Percentiles rank a stretch among this genome's conserved stretches.
Conservation (phyloP, 2,797 vertebrate species). For the Chaetodon trifasciatus region DNA sequence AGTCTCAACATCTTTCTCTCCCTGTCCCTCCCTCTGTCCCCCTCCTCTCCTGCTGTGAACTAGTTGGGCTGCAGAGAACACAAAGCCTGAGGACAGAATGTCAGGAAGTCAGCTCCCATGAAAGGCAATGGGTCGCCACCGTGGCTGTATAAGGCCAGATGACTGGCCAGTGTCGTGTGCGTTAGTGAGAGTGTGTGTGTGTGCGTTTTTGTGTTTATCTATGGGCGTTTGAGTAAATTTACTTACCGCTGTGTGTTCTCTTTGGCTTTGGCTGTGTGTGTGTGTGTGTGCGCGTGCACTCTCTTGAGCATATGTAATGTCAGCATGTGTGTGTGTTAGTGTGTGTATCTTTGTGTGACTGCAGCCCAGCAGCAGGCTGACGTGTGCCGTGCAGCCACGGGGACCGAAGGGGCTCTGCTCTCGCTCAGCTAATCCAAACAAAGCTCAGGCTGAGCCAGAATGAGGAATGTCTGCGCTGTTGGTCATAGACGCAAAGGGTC, state of each 20-base stretch:
- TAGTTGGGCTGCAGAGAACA: conserved; percentile 64
- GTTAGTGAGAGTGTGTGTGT: conserved; percentile 22
- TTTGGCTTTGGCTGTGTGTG: conserved; percentile 23
- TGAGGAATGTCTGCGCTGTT: conserved; percentile 79
- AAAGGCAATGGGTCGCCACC: conserved; percentile 84
- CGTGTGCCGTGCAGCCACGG: conserved; percentile 78
- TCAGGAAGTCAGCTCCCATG: conserved; percentile 83
- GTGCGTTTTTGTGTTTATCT: conserved; percentile 39
- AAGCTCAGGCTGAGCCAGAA: conserved; percentile 78
- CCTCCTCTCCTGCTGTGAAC: conserved; percentile 56
- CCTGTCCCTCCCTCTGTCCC: conserved; percentile 4
- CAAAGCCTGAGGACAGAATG: conserved; percentile 71
- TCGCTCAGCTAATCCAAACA: conserved; percentile 88
- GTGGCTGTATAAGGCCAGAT: conserved; percentile 88
- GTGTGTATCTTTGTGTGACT: conserved; percentile 48
- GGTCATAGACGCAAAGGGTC: conserved; percentile 72
- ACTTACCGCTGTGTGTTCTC: conserved; percentile 43
- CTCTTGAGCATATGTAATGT: conserved; percentile 23
- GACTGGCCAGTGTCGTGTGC: conserved; percentile 60
- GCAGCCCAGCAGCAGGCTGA: conserved; percentile 77
- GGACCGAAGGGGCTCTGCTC: conserved; percentile 79
- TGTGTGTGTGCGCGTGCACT: conserved; percentile 9
- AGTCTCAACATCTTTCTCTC: conserved; percentile 49
- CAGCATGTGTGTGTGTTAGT: conserved; percentile 10
- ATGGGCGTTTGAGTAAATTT: conserved; percentile 34